These are phyloP conservation scores for Syritta pipiens DNA, from an alignment of 2,888 invertebrate species.

Conservation along the genomic window DNA sequence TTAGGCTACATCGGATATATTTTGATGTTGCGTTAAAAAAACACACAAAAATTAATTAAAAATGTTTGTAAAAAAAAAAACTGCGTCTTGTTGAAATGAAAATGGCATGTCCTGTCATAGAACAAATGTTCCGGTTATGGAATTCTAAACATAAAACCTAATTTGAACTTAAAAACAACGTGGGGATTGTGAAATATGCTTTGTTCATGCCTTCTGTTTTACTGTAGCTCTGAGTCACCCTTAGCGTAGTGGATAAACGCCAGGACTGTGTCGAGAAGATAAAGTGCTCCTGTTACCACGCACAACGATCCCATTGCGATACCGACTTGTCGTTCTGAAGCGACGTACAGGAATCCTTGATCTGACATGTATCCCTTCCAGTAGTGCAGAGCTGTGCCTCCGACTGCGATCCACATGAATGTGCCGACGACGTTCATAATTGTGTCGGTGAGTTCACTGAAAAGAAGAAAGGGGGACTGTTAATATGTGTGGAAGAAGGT, in stretches of 20 bases:
- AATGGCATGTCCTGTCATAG: neutral
- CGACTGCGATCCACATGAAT: conserved; percentile 91
- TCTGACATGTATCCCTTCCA: conserved; percentile 93
- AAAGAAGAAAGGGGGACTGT: neutral
- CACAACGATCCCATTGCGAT: conserved; percentile 90
- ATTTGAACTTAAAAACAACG: conserved; percentile 57
- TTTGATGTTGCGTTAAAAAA: conserved; percentile 7
- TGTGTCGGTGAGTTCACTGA: conserved; percentile 87
- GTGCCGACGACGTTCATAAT: conserved; percentile 93
- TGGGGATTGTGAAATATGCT: conserved; percentile 22
- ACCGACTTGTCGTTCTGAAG: conserved; percentile 89
- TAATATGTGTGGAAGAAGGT: neutral
- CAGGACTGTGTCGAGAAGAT: conserved; percentile 89
- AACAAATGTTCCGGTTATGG: neutral
- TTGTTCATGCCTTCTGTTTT: neutral
- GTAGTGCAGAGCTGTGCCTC: conserved; percentile 92
- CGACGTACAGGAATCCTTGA: conserved; percentile 86
- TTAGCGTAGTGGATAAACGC: conserved; percentile 87
- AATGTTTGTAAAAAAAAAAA: conserved; percentile 7
- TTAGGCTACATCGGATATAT: conserved; percentile 30
- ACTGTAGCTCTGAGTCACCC: conserved; percentile 78
- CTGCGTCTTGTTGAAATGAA: conserved; percentile 8
- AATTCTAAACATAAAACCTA: conserved; percentile 37
- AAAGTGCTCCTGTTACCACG: conserved; percentile 88
- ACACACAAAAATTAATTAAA: too few relatives aligned